phyloP scores from a whole-genome alignment of 2,797 vertebrate genomes.

The Hoplostethus atlanticus region DNA sequence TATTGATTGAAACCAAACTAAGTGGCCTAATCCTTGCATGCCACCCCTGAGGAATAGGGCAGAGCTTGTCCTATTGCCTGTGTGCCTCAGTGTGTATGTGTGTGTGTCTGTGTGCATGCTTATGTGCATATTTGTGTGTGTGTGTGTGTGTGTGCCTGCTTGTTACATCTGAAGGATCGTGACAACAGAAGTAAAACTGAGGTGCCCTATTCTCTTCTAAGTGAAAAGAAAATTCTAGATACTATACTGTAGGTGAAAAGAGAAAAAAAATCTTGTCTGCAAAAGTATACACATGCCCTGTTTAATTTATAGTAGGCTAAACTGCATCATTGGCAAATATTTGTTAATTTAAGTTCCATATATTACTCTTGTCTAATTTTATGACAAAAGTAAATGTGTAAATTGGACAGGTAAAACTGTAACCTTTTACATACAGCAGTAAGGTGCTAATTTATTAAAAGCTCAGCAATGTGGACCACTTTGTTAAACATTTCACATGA shows the following conservation, averaged over 20 bases:
- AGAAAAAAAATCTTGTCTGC: too few species aligned
- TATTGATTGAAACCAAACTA: conserved; percentile 77
- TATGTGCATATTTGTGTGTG: neutral
- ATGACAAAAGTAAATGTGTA: neutral
- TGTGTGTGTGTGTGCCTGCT: conserved; percentile 30
- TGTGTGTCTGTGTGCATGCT: conserved; percentile 22
- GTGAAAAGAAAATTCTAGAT: conserved; percentile 17
- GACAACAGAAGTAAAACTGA: conserved; percentile 20
- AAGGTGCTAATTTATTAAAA: neutral
- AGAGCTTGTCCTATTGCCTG: conserved; percentile 51
- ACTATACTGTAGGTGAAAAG: neutral
- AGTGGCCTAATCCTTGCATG: conserved; percentile 75
- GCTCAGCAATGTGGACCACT: neutral
- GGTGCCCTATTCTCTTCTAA: conserved; percentile 28
- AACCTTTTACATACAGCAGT: neutral
- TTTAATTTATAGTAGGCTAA: too few species aligned
- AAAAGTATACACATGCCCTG: too few species aligned
- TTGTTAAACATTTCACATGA: neutral
- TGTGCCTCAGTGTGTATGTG: neutral
- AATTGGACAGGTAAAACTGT: neutral
- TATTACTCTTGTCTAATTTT: conserved; percentile 1
- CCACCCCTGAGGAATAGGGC: conserved; percentile 55
- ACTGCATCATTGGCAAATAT: too few species aligned
- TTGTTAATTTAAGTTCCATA: neutral
- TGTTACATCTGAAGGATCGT: conserved; percentile 27